Percentiles rank a stretch among this genome's conserved stretches.
Evolutionary conservation across 2,797 vertebrate species (phyloP).

Genomic region (Silurus aristotelis): DNA sequence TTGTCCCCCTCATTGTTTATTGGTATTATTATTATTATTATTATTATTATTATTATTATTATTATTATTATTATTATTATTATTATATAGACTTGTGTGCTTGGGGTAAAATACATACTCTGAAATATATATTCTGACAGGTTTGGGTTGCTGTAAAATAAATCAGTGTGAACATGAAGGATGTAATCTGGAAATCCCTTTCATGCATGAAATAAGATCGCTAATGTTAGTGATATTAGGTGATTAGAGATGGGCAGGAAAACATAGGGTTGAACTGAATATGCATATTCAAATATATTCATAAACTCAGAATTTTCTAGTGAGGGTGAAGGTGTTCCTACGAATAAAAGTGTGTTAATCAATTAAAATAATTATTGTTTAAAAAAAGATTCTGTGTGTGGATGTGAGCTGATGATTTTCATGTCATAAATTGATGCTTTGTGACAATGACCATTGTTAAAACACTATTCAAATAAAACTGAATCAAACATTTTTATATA

Average conservation of each 20-base stretch:
- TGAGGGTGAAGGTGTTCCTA: background rate
- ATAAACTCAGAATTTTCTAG: background rate
- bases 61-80: background rate
- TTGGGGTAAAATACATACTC: background rate
- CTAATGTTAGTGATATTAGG: background rate
- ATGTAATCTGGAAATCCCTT: background rate
- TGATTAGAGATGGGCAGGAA: background rate
- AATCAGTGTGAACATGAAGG: background rate
- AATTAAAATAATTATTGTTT: background rate
- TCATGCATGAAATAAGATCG: background rate
- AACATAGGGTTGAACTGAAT: background rate
- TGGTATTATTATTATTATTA: background rate
- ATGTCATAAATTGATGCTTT: background rate
- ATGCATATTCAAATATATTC: background rate
- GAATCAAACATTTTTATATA: no score
- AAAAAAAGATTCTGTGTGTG: background rate
- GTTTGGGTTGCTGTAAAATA: background rate
- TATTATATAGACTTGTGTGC: background rate
- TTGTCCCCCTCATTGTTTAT: background rate
- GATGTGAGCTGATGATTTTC: background rate
- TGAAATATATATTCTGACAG: no score
- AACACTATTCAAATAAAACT: no score
- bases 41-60: background rate
- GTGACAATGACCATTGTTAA: no score
- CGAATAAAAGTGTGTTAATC: background rate